A percentile compares a stretch with the other conserved stretches of the same genome.
phyloP scores from a whole-genome alignment of 37 sponge, comb jelly and placozoan species.

The Theonella swinhoei region DNA sequence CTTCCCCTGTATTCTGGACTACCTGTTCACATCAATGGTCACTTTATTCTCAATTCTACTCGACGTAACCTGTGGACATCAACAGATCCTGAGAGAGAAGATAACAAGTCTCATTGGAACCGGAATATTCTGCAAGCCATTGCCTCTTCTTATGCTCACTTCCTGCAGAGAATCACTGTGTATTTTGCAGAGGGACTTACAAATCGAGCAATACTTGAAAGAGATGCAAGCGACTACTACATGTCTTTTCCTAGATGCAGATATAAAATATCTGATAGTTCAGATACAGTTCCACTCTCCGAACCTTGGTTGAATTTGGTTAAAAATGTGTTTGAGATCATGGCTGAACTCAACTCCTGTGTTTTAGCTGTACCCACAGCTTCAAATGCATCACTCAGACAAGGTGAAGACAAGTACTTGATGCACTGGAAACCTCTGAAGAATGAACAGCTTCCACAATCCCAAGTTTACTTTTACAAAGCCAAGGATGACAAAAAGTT shows the following conservation, averaged over 20 bases:
- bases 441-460: not conserved
- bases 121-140: slow-evolving; percentile 45
- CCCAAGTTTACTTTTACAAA: slow-evolving; percentile 30
- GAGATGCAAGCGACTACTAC: slow-evolving; percentile 33
- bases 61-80: slow-evolving; percentile 60
- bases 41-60: slow-evolving; percentile 67
- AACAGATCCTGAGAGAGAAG: slow-evolving; percentile 8
- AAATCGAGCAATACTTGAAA: not conserved
- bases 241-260: slow-evolving; percentile 39
- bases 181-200: not conserved
- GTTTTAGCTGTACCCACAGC: slow-evolving; percentile 6
- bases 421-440: slow-evolving; percentile 10
- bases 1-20: slow-evolving; percentile 48
- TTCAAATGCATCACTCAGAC: not conserved
- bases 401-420: not conserved
- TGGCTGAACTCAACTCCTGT: slow-evolving; percentile 4
- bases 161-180: slow-evolving; percentile 14
- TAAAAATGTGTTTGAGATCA: not conserved
- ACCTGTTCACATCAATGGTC: slow-evolving; percentile 81
- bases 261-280: too few species aligned
- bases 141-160: slow-evolving; percentile 65
- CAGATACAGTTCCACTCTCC: not conserved
- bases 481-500: not conserved
- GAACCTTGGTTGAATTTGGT: slow-evolving; percentile 16
- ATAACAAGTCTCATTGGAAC: slow-evolving; percentile 63